Base-by-base conservation (phyloP, 2,888 invertebrate genomes). In the Gisinianus flammeolus region DNA sequence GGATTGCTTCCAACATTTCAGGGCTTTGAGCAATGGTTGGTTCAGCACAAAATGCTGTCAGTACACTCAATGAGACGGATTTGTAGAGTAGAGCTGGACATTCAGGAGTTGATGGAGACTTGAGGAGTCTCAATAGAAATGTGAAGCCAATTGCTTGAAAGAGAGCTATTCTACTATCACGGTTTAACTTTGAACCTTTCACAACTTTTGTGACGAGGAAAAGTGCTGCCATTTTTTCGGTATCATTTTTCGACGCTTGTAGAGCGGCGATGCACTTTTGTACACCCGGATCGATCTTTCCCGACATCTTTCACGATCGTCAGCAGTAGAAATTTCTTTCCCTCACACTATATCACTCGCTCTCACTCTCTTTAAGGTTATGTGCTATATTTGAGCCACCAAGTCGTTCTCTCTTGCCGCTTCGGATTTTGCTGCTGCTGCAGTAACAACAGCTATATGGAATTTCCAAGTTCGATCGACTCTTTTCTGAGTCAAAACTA, bases 191-290 rank as follows among this genome's bases (percentile, higher is more conserved):
- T 86, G 93, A 93, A 82, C 92, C 92, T 87, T 94, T 94, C 56
- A 96, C 92, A 75, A 95, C 88, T 87, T 96, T 96, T 2, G 96
- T 95, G 74, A 96, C 94, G 92, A 96, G 93, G 87, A 96, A 95
- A 71, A 96, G 90, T 0, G 93, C 94, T 58, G 96, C 95, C 87
- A 96, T 95, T 87, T 94, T 95, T 87, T 96, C 95, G 0, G 95
- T 95, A 87, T 96, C 96, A 86, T 91, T 93, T 85, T 91, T 91
- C 16, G 94, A 93, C 85, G 91, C 90, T 87, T 93, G 92, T 83
- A 96, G 87, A 85, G 95, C 92, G 80, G 91, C 91, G 84, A 93
- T 91, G 88, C 95, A 95, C 90, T 94, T 94, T 87, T 93, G 92
- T 81, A 96, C 93, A 81, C 93, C 91, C 86, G 84, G 81, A 81